These are phyloP conservation scores for Acanthosepion esculentum DNA, from an alignment of 2,888 invertebrate species.

Conservation along the genomic window DNA sequence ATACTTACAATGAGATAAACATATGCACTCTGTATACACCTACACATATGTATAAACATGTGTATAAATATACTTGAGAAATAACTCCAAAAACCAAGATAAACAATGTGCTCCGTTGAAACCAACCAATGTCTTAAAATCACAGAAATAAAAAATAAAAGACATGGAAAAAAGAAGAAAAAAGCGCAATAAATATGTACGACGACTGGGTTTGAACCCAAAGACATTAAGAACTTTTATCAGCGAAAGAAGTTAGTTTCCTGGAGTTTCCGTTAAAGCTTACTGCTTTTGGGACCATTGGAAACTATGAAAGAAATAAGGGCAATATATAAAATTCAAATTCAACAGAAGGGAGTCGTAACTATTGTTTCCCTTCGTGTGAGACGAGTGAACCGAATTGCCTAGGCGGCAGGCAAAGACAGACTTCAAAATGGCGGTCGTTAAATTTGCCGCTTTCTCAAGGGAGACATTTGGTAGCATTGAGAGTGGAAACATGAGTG, in stretches of 20 bases:
- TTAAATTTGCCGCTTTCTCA: background rate
- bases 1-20: too few species aligned
- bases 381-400: background rate
- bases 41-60: too few species aligned
- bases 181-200: too few species aligned
- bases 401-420: background rate
- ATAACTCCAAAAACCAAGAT: too few species aligned
- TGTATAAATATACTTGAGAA: too few species aligned
- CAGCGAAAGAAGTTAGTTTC: too few species aligned
- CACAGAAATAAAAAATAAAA: too few species aligned
- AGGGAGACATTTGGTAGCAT: background rate
- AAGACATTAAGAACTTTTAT: background rate
- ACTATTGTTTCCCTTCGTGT: background rate
- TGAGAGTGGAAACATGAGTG: too few species aligned
- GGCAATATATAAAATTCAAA: background rate
- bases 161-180: too few species aligned
- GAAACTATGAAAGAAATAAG: background rate
- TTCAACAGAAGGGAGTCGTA: background rate
- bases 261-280: background rate
- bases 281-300: background rate
- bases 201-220: background rate
- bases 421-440: slow-evolving; percentile 15
- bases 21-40: too few species aligned
- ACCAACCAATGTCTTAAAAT: too few species aligned
- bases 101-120: too few species aligned